A percentile compares a stretch with the other conserved stretches of the same genome.
Evolutionary conservation across 2,113 vertebrate species (phyloP).

Genomic region (Phocoena sinus): DNA sequence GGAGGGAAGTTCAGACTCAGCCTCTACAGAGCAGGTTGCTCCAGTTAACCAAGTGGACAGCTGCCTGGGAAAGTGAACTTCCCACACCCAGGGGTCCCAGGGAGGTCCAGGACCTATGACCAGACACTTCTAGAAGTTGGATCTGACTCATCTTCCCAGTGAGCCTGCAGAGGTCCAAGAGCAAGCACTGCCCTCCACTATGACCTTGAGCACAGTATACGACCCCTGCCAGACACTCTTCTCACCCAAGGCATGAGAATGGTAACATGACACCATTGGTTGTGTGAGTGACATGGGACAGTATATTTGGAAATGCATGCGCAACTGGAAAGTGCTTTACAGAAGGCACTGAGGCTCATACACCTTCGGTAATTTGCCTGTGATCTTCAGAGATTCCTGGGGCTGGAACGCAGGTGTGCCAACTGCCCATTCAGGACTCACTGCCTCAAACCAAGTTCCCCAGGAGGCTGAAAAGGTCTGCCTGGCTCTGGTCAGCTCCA

Average conservation of each 20-base stretch:
- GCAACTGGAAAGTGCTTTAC: not conserved
- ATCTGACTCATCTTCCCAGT: not conserved
- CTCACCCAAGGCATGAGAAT: not conserved
- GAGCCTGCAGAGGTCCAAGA: not conserved
- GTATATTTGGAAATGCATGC: not conserved
- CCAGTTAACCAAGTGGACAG: not conserved
- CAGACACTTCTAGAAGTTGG: not conserved
- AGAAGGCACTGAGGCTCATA: not conserved
- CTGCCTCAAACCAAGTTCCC: not conserved
- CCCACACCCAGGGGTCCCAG: not conserved
- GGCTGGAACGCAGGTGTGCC: not conserved
- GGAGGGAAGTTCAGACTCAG: not conserved
- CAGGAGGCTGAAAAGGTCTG: not conserved
- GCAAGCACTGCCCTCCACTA: not conserved
- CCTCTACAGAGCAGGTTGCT: not conserved
- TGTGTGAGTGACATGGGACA: no score
- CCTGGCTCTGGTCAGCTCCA: not conserved
- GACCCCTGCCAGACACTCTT: not conserved
- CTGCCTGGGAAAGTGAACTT: not conserved
- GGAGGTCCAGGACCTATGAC: not conserved
- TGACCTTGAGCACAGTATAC: not conserved
- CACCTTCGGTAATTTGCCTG: not conserved
- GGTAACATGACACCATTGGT: rapidly evolving
- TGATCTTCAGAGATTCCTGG: not conserved
- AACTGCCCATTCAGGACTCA: not conserved